Evolutionary conservation across 1,140 invertebrate genomes (phyloP), one percentile per base, ranked within the genome.

Genomic region (Anoplolepis gracilipes): DNA sequence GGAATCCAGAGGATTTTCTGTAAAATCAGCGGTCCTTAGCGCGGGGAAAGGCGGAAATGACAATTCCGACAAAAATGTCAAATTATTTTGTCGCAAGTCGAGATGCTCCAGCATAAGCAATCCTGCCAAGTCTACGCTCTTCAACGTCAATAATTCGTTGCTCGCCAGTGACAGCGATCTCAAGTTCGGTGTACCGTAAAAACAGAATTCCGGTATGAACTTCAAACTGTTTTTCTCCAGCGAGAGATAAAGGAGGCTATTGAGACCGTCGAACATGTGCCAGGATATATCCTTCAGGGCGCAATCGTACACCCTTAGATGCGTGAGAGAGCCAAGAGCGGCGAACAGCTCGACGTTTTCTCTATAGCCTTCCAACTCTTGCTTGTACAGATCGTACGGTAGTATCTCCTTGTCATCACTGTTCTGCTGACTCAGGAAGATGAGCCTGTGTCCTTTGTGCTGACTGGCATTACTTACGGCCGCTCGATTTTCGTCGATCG

Each of bases 1-100:
- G 3, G 95, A 93, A 84, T 95, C 95, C 30, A 97, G 95, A n/a
- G 97, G 97, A 93, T 97, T 97, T 64, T 95, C 92, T 1, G 95
- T 94, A 85, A 97, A 96, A 92, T 97, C 96, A 1, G 96, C 95
- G 7, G 93, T 91, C 85, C 95, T 92, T 16, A 97, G 90, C 81
- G 96, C 95, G 4, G 97, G 97, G 90, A 97, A 96, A 2, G 97
- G 97, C 7, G 97, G 97, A 81, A 97, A 96, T 28, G 97, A 97
- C 2, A 96, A 91, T 91, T 97, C 97, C 13, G 97, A 97, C 25
- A 97, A 91, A 85, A 97, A 96, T 1, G 96, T 96, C 67, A 97
- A 94, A 85, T 96, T 96, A 90, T 97, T 97, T 72, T 96, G 92
- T 53, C 96, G 96, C 25, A 97, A 91, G 93, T 97, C 96, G 8